Conservation (phyloP, 2,797 vertebrate species). For the Psittacula derbiana region DNA sequence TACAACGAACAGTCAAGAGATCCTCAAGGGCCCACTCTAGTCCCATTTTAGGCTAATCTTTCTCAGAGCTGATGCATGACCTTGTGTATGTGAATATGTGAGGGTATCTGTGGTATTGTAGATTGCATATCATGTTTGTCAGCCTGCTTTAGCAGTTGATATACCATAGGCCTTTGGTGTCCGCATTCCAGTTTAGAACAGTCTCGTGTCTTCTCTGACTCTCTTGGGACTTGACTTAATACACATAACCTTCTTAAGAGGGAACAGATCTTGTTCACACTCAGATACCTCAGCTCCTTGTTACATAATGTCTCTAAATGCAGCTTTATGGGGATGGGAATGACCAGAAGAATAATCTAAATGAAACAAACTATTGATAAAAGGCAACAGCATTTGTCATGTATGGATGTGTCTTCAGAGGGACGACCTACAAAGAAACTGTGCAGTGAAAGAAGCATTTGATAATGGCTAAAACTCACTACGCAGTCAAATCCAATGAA, state of each 20-base stretch:
- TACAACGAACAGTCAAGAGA: background rate
- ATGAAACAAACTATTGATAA: background rate
- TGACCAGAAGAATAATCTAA: background rate
- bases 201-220: background rate
- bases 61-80: background rate
- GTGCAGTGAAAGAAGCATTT: background rate
- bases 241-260: background rate
- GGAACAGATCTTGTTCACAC: background rate
- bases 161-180: rapidly evolving
- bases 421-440: background rate
- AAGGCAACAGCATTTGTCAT: background rate
- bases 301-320: background rate
- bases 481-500: background rate
- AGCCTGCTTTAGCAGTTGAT: background rate
- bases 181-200: background rate
- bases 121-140: background rate
- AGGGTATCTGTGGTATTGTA: background rate
- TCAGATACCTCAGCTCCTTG: background rate
- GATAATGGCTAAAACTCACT: background rate
- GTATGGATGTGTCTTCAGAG: background rate
- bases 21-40: rapidly evolving
- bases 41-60: background rate
- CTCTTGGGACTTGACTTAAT: background rate
- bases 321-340: background rate
- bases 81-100: background rate